phyloP scores from a whole-genome alignment of 1,140 invertebrate genomes.

The Drusus annulatus region DNA sequence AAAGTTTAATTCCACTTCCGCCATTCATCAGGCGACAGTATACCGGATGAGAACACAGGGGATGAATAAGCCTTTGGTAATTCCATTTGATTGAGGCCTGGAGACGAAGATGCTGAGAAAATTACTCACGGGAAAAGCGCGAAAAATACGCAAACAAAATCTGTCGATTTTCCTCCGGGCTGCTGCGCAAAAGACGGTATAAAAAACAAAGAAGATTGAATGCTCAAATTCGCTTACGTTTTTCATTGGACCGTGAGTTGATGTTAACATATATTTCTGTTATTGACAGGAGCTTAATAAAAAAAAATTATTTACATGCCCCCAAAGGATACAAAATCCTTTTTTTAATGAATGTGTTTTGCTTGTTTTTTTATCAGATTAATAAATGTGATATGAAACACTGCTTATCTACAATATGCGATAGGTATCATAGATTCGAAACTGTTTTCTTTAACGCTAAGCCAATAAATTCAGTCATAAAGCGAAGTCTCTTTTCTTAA shows the following conservation, averaged over 20 bases:
- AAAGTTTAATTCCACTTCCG: conserved; percentile 25
- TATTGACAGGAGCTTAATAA: not conserved
- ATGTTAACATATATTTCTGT: not conserved
- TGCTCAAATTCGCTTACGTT: conserved; percentile 4
- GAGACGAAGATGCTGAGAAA: conserved; percentile 12
- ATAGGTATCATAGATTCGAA: too few species aligned
- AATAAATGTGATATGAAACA: too few species aligned
- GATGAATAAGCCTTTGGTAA: conserved; percentile 47
- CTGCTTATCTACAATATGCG: too few species aligned
- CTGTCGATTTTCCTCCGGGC: conserved; percentile 1
- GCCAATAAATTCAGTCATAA: too few species aligned
- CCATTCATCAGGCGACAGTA: conserved; percentile 52
- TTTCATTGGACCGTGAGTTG: not conserved
- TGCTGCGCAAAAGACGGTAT: conserved; percentile 7
- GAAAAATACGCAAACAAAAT: not conserved
- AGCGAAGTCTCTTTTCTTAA: too few species aligned
- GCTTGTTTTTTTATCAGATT: too few species aligned
- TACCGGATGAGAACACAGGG: conserved; percentile 26
- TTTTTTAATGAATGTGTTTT: too few species aligned
- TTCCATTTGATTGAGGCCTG: conserved; percentile 55
- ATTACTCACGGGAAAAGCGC: conserved; percentile 47
- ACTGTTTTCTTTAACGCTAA: too few species aligned
- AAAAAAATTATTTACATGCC: not conserved
- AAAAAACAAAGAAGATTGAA: conserved; percentile 13
- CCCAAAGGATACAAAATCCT: not conserved